Conservation (phyloP, 2,888 invertebrate genomes). For the Tineola bisselliella region DNA sequence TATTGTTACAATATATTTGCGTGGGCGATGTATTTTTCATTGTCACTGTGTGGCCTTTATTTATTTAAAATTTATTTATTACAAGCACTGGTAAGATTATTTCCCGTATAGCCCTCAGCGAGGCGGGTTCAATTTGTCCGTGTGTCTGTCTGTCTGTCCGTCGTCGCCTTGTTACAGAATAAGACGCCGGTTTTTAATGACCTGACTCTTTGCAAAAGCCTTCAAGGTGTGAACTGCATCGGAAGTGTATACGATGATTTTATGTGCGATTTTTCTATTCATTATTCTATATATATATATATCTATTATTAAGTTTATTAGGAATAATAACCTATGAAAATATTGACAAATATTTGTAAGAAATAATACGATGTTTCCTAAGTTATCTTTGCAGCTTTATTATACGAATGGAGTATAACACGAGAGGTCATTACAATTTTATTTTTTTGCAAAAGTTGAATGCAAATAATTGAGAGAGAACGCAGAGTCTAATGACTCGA, state of each 20-base stretch:
- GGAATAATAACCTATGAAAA: too few relatives aligned
- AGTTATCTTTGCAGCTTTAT: not conserved
- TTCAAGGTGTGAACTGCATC: slow-evolving; percentile 12
- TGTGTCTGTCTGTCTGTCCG: slow-evolving; percentile 15
- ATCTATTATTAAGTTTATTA: too few relatives aligned
- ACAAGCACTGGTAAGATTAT: slow-evolving; percentile 1
- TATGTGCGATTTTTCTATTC: not conserved
- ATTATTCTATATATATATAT: too few relatives aligned
- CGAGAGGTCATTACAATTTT: slow-evolving; percentile 10
- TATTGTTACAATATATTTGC: not conserved
- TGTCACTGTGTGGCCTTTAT: not conserved
- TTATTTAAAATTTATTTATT: slow-evolving; percentile 9
- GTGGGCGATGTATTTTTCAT: not conserved
- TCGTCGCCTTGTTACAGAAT: slow-evolving; percentile 15
- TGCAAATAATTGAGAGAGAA: slow-evolving; percentile 26
- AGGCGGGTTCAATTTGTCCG: slow-evolving; percentile 16
- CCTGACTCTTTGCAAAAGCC: slow-evolving; percentile 13
- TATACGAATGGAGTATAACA: not conserved
- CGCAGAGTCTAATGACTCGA: slow-evolving; percentile 9
- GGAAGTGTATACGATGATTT: not conserved
- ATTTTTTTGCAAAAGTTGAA: slow-evolving; percentile 13
- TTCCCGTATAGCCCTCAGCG: slow-evolving; percentile 14
- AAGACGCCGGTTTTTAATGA: slow-evolving; percentile 16
- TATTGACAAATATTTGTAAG: too few relatives aligned
- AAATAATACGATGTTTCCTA: too few relatives aligned